These are phyloP conservation scores for Pseudochirops cupreus DNA, from an alignment of 2,797 vertebrate genomes.

Conservation along the genomic window DNA sequence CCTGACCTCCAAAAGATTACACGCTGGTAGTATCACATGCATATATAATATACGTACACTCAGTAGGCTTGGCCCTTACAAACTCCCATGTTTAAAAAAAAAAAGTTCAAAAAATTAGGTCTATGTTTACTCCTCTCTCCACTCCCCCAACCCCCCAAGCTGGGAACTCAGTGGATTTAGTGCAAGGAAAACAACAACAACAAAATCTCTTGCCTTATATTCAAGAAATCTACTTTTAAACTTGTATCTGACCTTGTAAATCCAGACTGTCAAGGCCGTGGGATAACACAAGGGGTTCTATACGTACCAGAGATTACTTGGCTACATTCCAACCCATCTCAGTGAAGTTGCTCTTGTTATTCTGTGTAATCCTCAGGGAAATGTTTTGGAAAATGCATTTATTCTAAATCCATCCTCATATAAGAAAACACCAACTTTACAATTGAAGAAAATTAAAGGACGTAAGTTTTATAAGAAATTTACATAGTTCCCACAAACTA, in stretches of 20 bases:
- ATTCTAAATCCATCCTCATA: constrained; percentile 14
- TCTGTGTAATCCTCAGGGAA: constrained; percentile 27
- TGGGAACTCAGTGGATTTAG: constrained; percentile 50
- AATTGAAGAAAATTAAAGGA: neutral
- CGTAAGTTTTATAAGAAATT: neutral
- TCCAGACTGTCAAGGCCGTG: constrained; percentile 7
- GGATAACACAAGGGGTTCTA: neutral
- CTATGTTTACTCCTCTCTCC: constrained; percentile 52
- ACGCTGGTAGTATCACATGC: constrained; percentile 40
- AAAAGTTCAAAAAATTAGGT: constrained; percentile 4
- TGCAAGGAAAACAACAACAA: constrained; percentile 43
- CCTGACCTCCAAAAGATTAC: constrained; percentile 1
- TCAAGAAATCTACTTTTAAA: constrained; percentile 47
- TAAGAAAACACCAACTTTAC: neutral
- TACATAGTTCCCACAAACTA: neutral
- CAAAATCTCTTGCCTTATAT: constrained; percentile 47
- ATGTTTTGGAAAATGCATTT: neutral
- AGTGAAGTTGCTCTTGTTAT: neutral
- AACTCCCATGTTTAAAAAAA: neutral
- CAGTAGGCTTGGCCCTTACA: constrained; percentile 40
- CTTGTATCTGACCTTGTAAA: constrained; percentile 32
- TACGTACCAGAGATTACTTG: neutral
- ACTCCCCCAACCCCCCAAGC: neutral
- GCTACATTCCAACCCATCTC: constrained; percentile 35
- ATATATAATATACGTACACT: constrained; percentile 26